Percentiles rank a stretch among this genome's conserved stretches.
These are phyloP conservation scores for Diloba caeruleocephala DNA, from an alignment of 2,888 invertebrate species.

Conservation along the genomic window DNA sequence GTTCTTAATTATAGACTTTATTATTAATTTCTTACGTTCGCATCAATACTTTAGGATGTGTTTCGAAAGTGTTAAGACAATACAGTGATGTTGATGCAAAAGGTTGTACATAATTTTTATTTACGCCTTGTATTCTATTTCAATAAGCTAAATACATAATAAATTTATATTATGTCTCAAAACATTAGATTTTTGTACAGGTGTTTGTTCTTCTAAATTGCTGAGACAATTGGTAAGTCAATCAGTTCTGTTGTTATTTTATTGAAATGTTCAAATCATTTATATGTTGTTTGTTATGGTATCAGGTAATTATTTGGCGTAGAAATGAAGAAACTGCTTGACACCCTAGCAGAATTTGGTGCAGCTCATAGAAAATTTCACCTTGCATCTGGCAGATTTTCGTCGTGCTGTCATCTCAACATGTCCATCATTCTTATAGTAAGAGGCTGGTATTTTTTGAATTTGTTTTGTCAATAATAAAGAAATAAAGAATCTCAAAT, in stretches of 20 bases:
- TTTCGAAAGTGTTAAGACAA: constrained; percentile 76
- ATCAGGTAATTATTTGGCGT: constrained; percentile 73
- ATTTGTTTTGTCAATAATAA: constrained; percentile 84
- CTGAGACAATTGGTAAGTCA: constrained; percentile 76
- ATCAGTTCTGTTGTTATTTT: constrained; percentile 67
- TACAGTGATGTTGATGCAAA: constrained; percentile 74
- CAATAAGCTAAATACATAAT: constrained; percentile 79
- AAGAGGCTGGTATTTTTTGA: constrained; percentile 86
- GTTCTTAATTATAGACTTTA: constrained; percentile 63
- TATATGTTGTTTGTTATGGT: constrained; percentile 61
- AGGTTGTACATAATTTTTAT: constrained; percentile 85
- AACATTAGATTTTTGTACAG: constrained; percentile 70
- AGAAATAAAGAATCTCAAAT: constrained; percentile 68
- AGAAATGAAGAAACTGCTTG: constrained; percentile 22
- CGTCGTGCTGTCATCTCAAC: constrained; percentile 52
- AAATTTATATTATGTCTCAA: constrained; percentile 77
- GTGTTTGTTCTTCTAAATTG: constrained; percentile 61
- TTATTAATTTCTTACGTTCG: constrained; percentile 65
- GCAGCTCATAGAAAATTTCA: constrained; percentile 19
- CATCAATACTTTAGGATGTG: constrained; percentile 69
- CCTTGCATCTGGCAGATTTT: constrained; percentile 31
- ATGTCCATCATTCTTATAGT: constrained; percentile 80
- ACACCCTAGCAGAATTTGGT: constrained; percentile 6
- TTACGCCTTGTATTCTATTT: constrained; percentile 83
- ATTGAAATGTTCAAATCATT: constrained; percentile 58